Evolutionary conservation across 2,113 vertebrate species (phyloP).

Genomic region (Platysternon megacephalum): DNA sequence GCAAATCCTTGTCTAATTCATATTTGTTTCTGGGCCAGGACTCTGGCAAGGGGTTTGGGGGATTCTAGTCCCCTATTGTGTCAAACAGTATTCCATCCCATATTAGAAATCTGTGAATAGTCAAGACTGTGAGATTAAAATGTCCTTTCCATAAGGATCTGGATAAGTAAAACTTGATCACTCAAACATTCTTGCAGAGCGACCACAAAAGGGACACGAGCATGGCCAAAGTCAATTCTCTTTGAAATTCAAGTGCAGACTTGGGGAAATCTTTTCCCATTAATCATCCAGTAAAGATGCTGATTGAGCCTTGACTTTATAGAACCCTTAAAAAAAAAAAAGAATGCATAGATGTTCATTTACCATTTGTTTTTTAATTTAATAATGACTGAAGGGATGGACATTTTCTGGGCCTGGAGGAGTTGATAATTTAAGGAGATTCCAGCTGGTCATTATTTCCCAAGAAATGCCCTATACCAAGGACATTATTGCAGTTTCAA

Average conservation of each 20-base stretch:
- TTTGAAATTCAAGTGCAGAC: neutral
- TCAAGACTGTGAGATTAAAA: neutral
- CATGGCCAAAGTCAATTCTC: neutral
- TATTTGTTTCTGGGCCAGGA: neutral
- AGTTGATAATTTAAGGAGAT: neutral
- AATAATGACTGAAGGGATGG: neutral
- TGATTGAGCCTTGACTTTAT: neutral
- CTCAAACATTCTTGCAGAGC: neutral
- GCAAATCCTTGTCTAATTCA: neutral
- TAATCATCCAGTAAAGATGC: neutral
- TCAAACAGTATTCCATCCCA: neutral
- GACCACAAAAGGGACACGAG: neutral
- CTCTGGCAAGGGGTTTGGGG: neutral
- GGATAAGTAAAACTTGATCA: neutral
- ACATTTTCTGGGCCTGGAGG: neutral
- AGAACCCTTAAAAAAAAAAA: neutral
- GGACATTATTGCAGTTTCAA: neutral
- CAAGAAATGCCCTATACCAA: neutral
- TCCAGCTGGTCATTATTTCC: neutral
- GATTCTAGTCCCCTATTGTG: neutral
- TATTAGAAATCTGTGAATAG: neutral
- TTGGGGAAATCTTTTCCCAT: neutral
- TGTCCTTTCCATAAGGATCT: neutral
- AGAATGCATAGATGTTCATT: neutral
- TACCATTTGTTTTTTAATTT: neutral